A percentile compares a stretch with the other conserved stretches of the same genome.
Evolutionary conservation across 1,140 invertebrate genomes (phyloP).

Genomic region (Leptopilina clavipes): DNA sequence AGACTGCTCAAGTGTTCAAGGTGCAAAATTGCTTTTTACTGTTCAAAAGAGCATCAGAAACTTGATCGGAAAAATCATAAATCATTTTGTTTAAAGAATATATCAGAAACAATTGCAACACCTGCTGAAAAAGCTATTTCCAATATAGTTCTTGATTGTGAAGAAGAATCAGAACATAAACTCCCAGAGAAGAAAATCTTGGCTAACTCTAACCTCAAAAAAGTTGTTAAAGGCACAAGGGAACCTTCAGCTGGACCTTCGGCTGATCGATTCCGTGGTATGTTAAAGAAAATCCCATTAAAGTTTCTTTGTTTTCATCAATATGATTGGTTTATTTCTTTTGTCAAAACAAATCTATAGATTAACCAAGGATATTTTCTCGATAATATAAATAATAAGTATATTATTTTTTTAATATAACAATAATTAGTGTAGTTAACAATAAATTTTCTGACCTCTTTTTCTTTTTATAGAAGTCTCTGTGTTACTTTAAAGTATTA

Average conservation of each 20-base stretch:
- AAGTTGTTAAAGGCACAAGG: constrained; percentile 24
- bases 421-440: no score
- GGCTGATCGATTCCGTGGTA: constrained; percentile 30
- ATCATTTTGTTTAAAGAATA: constrained; percentile 52
- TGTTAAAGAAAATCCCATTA: background rate
- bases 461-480: no score
- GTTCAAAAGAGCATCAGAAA: constrained; percentile 85
- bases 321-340: no score
- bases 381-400: no score
- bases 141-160: constrained; percentile 2
- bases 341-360: no score
- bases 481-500: no score
- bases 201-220: constrained; percentile 30
- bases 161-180: constrained; percentile 23
- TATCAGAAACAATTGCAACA: background rate
- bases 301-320: no score
- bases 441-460: no score
- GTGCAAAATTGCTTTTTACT: constrained; percentile 84
- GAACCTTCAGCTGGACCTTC: constrained; percentile 21
- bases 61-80: constrained; percentile 86
- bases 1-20: constrained; percentile 83
- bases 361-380: no score
- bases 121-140: constrained; percentile 2
- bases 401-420: no score
- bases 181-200: background rate